A percentile compares a stretch with the other conserved stretches of the same genome.
phyloP scores from a whole-genome alignment of 2,113 vertebrate genomes.

The Meriones unguiculatus region DNA sequence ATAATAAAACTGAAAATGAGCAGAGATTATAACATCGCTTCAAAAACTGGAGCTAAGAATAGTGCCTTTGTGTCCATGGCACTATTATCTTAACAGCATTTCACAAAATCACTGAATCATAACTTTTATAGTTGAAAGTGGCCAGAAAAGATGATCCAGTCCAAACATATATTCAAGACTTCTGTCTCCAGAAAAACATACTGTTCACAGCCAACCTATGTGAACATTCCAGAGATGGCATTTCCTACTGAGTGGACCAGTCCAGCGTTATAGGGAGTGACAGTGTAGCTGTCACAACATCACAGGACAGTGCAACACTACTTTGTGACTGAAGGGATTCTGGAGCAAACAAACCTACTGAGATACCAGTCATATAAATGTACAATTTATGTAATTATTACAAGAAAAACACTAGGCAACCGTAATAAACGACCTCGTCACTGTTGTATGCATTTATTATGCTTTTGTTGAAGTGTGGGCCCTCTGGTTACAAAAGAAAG shows the following conservation, averaged over 20 bases:
- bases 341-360: background rate
- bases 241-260: background rate
- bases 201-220: background rate
- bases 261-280: background rate
- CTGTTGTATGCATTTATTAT: background rate
- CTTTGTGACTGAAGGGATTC: background rate
- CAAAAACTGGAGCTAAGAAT: slow-evolving; percentile 60
- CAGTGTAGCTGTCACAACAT: background rate
- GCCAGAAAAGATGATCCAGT: slow-evolving; percentile 26
- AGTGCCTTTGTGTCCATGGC: slow-evolving; percentile 6
- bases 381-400: background rate
- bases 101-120: slow-evolving; percentile 68
- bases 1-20: slow-evolving; percentile 75
- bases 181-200: background rate
- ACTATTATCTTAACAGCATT: slow-evolving; percentile 53
- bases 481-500: background rate
- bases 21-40: slow-evolving; percentile 72
- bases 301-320: background rate
- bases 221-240: background rate
- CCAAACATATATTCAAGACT: slow-evolving; percentile 13
- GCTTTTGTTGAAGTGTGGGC: background rate
- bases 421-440: background rate
- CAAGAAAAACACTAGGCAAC: background rate
- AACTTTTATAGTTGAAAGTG: slow-evolving; percentile 36
- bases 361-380: background rate